Percentiles rank a stretch among this genome's conserved stretches.
These are phyloP conservation scores for Arion vulgaris DNA, from an alignment of 1,140 invertebrate species.

Conservation along the genomic window DNA sequence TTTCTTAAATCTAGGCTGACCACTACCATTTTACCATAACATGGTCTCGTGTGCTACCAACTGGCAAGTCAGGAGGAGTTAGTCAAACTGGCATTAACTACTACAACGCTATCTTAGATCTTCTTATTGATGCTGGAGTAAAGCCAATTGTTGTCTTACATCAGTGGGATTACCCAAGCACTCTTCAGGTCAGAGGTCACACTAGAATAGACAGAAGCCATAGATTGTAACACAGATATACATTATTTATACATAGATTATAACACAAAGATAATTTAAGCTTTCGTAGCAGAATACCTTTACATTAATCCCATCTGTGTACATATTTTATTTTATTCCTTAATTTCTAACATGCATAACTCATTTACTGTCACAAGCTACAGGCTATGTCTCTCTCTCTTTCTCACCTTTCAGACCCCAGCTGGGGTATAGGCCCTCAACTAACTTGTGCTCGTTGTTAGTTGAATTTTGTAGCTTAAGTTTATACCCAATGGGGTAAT, in stretches of 20 bases:
- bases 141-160: constrained; percentile 74
- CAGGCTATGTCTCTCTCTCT: too few relatives aligned
- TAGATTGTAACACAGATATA: not conserved
- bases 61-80: constrained; percentile 47
- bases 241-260: not conserved
- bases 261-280: not conserved
- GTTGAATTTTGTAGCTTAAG: too few relatives aligned
- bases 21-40: constrained; percentile 68
- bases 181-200: constrained; percentile 44
- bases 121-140: constrained; percentile 53
- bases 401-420: too few relatives aligned
- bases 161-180: constrained; percentile 73
- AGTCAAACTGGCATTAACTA: constrained; percentile 59
- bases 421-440: too few relatives aligned
- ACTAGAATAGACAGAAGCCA: too few relatives aligned
- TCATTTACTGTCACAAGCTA: too few relatives aligned
- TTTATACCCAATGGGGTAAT: too few relatives aligned
- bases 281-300: not conserved
- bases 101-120: constrained; percentile 64
- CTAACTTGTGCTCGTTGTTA: too few relatives aligned
- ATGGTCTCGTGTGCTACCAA: constrained; percentile 66
- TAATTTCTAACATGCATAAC: too few relatives aligned
- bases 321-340: too few relatives aligned
- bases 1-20: constrained; percentile 49
- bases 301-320: too few relatives aligned